These are phyloP conservation scores for Lepidocolaptes lacrymiger DNA, from an alignment of 2,797 vertebrate genomes.

Conservation along the genomic window DNA sequence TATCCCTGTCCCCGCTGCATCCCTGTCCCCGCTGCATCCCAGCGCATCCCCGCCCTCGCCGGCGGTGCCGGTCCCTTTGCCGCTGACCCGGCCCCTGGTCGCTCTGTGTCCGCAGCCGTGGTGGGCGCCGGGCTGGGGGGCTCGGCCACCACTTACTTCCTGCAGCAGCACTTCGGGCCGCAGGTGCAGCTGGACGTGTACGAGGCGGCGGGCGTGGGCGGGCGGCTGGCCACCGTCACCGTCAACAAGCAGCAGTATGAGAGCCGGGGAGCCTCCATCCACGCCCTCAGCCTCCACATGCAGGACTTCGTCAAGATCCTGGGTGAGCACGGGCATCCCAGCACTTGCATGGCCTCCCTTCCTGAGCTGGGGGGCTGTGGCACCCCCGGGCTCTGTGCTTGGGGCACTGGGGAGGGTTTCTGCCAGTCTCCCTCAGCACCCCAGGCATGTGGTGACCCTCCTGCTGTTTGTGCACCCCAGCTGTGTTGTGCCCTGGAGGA, in stretches of 20 bases:
- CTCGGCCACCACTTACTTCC: slow-evolving; percentile 89
- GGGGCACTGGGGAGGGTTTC: neutral
- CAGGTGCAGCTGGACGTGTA: slow-evolving; percentile 93
- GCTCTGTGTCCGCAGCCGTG: slow-evolving; percentile 80
- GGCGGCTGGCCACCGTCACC: slow-evolving; percentile 90
- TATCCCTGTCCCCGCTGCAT: neutral
- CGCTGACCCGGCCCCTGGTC: neutral
- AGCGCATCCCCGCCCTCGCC: neutral
- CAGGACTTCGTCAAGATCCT: slow-evolving; percentile 95
- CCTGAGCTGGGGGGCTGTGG: neutral
- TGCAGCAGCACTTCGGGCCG: slow-evolving; percentile 94
- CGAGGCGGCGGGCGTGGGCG: slow-evolving; percentile 88
- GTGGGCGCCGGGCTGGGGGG: slow-evolving; percentile 94
- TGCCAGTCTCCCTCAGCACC: accelerated
- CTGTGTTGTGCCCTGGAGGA: neutral
- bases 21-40: neutral
- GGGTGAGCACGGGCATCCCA: slow-evolving; percentile 75
- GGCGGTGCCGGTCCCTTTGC: neutral
- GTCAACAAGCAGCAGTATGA: slow-evolving; percentile 95
- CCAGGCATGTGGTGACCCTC: accelerated
- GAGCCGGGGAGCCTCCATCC: slow-evolving; percentile 91
- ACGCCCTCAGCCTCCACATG: slow-evolving; percentile 96
- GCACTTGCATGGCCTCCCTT: accelerated
- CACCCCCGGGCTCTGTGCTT: neutral
- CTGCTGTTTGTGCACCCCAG: neutral